Base-by-base conservation (phyloP, 2,113 vertebrate species). In the Silurus glanis region DNA sequence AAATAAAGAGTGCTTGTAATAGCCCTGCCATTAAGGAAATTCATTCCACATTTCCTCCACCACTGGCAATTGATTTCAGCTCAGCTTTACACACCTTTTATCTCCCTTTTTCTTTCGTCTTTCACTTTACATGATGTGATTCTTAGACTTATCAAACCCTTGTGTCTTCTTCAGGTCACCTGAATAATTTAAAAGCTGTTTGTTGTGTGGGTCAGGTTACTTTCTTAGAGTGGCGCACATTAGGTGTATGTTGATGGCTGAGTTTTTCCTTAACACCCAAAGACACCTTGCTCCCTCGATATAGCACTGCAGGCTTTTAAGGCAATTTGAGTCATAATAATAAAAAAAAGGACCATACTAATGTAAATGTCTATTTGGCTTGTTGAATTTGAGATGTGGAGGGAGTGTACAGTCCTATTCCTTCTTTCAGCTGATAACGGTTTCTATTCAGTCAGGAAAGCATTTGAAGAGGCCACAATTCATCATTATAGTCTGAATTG, bases 11-110 rank as follows among this genome's bases (percentile, higher is more conserved):
- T 92, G 92, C 92, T 94, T 93, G 93, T 95, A 94, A 94, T 94
- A 93, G 92, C 92, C 86, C 89, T 92, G 92, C 94, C 94, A 94
- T 94, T 94, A 94, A 93, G 93, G 94, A 94, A 94, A 95, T 94
- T 93, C 92, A 91, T 90, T 94, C 90, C 92, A 92, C 90, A 90
- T 92, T 93, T 91, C 90, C 91, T 90, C 88, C 89, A 92, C 91
- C 91, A 88, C 89, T 85, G 82, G 67, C 83, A 93, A 95, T 95
- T 90, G 94, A 95, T 94, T 95, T 94, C 91, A 92, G 93, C 93
- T 94, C 92, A 90, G 87, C 85, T 90, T 94, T 93, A 94, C 93
- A 91, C 91, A 88, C 81, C 84, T 85, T 89, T 86, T 87, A 69
- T 69, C 74, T 64, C 55, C 28, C 47, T 66, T 47, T 67, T 82